Evolutionary conservation across 2,888 invertebrate genomes (phyloP).

Genomic region (Notodonta dromedarius): DNA sequence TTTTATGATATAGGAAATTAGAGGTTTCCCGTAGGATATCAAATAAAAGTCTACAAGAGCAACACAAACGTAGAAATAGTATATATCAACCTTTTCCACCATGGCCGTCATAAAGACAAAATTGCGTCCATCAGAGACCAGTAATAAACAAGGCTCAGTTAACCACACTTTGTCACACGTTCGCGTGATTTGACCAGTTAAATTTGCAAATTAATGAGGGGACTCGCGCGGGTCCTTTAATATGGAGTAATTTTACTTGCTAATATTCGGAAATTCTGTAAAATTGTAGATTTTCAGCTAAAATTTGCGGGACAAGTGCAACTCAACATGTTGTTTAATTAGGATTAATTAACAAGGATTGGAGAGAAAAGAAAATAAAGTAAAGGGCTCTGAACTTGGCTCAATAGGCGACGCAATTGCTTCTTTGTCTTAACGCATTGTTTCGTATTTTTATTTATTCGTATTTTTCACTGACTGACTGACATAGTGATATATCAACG

Average conservation of each 20-base stretch:
- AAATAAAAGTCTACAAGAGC: no score
- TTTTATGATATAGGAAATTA: no score
- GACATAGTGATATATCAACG: no score
- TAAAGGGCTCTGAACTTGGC: background rate
- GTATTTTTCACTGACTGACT: no score
- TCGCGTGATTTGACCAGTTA: constrained; percentile 52
- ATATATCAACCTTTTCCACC: background rate
- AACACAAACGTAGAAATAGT: no score
- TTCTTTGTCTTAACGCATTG: no score
- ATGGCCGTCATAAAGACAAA: constrained; percentile 34
- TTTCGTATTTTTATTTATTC: no score
- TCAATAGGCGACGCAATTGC: no score
- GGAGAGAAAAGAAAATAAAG: no score
- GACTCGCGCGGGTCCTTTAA: constrained; percentile 24
- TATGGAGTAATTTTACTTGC: constrained; percentile 37
- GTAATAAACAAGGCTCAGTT: constrained; percentile 49
- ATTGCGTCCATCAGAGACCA: constrained; percentile 48
- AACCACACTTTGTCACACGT: constrained; percentile 44
- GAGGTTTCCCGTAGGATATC: no score
- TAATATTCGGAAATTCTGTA: constrained; percentile 30
- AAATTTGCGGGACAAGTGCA: background rate
- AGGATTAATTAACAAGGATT: background rate
- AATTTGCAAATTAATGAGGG: constrained; percentile 47
- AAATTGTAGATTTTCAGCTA: constrained; percentile 1
- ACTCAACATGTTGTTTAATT: background rate